These are phyloP conservation scores for Nautilus pompilius DNA, from an alignment of 1,140 invertebrate genomes.

Conservation along the genomic window DNA sequence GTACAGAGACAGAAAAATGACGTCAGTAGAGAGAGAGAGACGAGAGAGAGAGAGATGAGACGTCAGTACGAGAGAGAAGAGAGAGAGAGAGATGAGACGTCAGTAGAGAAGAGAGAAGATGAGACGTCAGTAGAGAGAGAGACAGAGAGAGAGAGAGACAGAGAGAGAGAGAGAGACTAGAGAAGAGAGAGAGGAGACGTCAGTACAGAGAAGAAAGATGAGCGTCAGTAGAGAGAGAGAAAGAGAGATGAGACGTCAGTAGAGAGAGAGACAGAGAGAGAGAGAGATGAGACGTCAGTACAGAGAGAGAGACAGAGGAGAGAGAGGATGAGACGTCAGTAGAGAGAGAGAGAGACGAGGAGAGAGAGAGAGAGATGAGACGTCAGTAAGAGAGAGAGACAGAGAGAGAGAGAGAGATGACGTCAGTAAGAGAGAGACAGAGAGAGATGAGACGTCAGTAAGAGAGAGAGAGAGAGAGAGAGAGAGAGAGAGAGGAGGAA, in stretches of 20 bases:
- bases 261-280: background rate
- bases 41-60: background rate
- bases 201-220: background rate
- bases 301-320: background rate
- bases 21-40: background rate
- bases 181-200: background rate
- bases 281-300: background rate
- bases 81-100: background rate
- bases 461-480: background rate
- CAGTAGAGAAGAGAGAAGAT: background rate
- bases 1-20: background rate
- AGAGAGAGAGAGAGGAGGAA: background rate
- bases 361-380: background rate
- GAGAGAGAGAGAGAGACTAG: background rate
- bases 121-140: background rate
- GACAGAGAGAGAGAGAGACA: background rate
- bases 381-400: background rate
- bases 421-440: background rate
- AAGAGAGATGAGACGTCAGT: too few species aligned
- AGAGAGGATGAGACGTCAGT: background rate
- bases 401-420: background rate
- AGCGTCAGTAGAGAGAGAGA: background rate
- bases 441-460: background rate
- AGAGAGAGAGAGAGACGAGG: background rate
- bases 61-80: too few species aligned